Base-by-base conservation (phyloP, 2,888 invertebrate species). In the Drosophila paranaensis region DNA sequence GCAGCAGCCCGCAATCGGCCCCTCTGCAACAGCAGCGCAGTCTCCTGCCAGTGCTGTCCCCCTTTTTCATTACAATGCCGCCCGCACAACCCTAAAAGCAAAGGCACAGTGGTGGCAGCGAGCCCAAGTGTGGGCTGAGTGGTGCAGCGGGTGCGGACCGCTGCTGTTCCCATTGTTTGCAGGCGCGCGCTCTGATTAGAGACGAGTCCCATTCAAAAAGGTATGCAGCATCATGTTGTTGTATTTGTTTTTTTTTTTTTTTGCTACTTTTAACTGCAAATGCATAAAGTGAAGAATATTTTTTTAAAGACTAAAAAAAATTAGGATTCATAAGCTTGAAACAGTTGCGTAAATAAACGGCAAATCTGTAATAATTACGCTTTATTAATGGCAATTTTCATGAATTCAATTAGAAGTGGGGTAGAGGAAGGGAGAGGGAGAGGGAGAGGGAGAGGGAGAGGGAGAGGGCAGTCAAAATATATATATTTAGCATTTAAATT, bases 141-240 rank as follows among this genome's bases (percentile, higher is more conserved):
- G 11, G 3, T 42, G 55, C n/a, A 13, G 6, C 13, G 16, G 55
- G 42, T 42, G 55, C 16, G 71, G 37, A 37, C 37, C 56, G 58
- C 56, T 61, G 75, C 79, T 58, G 57, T 69, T 71, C 62, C 81
- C 83, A 84, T 84, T 84, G 83, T 84, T 88, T 84, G 83, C 83
- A 84, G 83, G 78, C 89, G 89, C 88, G 82, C 86, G 80, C 67
- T 80, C 82, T 84, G 83, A 84, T 84, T 84, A 84, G 83, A 86
- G 81, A 72, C 67, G 75, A 79, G 77, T 58, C 58, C 79, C 79
- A 77, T 79, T 79, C 68, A 76, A 81, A 74, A 79, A 82, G 83
- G 80, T 82, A 77, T 79, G 63, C 77, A 43, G 53, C 61, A 54
- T 10, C 54, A 54, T 54, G 27, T 27, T 40, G 39, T 27, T 39